phyloP scores from a whole-genome alignment of 2,113 vertebrate genomes.

The Cavia aperea region DNA sequence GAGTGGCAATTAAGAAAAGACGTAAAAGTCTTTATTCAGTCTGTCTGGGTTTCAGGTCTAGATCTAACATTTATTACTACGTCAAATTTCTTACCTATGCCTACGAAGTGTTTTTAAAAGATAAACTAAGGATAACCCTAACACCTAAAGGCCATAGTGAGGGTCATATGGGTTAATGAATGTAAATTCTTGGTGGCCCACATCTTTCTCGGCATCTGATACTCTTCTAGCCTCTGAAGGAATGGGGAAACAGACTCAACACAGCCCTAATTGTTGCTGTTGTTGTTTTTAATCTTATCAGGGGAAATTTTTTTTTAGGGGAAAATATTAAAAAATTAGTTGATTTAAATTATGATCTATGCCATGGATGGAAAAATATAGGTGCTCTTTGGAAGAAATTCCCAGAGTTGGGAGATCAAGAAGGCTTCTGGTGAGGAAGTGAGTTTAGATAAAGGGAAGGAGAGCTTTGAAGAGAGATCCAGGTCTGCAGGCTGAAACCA shows the following conservation, averaged over 20 bases:
- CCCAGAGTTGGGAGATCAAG: background rate
- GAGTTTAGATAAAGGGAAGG: background rate
- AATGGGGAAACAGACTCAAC: background rate
- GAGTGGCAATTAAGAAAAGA: constrained; percentile 28
- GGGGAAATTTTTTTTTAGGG: background rate
- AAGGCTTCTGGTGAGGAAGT: background rate
- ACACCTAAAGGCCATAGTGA: background rate
- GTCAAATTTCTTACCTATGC: background rate
- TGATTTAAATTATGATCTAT: background rate
- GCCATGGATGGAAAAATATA: background rate
- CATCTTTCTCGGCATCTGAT: background rate
- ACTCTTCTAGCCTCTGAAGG: background rate
- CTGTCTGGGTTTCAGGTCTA: background rate
- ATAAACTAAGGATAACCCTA: background rate
- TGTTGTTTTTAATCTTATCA: background rate
- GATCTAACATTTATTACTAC: background rate
- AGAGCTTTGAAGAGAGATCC: background rate
- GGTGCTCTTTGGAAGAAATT: background rate
- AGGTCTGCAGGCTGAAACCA: background rate
- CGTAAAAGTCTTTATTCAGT: background rate
- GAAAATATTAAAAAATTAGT: background rate
- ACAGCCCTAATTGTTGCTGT: background rate
- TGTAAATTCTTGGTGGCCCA: background rate
- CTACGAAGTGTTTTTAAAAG: background rate
- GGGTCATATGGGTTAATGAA: background rate